phyloP scores from a whole-genome alignment of 2,797 vertebrate species.

The Synanceia verrucosa region DNA sequence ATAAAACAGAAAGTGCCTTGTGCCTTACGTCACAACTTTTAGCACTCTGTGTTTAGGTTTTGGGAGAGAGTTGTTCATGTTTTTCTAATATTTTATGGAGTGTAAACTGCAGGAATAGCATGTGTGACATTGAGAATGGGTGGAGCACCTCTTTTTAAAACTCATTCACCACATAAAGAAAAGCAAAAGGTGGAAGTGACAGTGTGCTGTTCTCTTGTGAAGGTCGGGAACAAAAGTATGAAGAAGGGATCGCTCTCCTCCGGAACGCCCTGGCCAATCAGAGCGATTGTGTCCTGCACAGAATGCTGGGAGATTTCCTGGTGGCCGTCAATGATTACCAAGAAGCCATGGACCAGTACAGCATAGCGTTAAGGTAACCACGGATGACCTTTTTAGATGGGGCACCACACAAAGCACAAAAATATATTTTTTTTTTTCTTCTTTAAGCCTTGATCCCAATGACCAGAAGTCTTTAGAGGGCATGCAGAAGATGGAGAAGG shows the following conservation, averaged over 20 bases:
- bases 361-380: constrained; percentile 87
- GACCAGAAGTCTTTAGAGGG: constrained; percentile 99
- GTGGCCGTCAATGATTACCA: constrained; percentile 97
- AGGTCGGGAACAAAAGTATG: constrained; percentile 97
- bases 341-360: constrained; percentile 99
- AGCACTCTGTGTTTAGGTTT: too few relatives aligned
- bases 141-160: too few relatives aligned
- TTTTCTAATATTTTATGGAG: too few relatives aligned
- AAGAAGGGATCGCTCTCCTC: constrained; percentile 94
- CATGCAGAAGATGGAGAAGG: constrained; percentile 99
- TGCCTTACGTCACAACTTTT: too few relatives aligned
- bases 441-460: constrained; percentile 95
- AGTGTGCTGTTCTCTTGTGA: neutral
- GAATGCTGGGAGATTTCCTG: constrained; percentile 97
- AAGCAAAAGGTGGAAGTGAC: neutral
- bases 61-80: too few relatives aligned
- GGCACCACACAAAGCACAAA: neutral
- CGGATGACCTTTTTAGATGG: neutral
- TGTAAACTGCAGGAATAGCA: too few relatives aligned
- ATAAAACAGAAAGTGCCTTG: too few relatives aligned
- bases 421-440: neutral
- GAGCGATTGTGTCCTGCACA: constrained; percentile 96
- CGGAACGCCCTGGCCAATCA: constrained; percentile 95
- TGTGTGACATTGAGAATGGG: too few relatives aligned
- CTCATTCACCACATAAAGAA: too few relatives aligned